Evolutionary conservation across 1,140 invertebrate genomes (phyloP).

Genomic region (Colletes latitarsis): DNA sequence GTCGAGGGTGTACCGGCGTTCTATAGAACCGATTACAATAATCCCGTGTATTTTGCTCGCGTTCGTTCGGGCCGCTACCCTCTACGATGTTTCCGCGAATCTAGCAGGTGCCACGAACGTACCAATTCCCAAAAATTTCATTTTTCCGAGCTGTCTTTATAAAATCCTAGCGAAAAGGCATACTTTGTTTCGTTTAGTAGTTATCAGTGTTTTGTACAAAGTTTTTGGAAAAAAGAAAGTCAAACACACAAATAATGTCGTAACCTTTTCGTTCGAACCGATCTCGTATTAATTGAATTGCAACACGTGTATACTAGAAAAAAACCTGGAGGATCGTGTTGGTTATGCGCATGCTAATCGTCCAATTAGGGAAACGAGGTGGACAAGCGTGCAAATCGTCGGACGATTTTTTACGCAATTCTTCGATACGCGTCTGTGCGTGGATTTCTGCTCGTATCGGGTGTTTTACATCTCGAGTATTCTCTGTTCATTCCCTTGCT

Average conservation of each 20-base stretch:
- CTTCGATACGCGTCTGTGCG: neutral
- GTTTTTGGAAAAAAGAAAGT: too few species aligned
- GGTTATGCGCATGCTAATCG: neutral
- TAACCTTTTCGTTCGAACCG: neutral
- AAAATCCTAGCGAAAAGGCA: too few species aligned
- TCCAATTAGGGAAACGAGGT: neutral
- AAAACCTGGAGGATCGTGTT: too few species aligned
- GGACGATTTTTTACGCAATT: neutral
- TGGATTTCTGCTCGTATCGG: neutral
- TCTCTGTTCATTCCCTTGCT: conserved; percentile 13
- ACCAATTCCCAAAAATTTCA: too few species aligned
- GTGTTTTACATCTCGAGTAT: conserved; percentile 1
- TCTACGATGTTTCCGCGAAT: too few species aligned
- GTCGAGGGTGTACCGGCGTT: neutral
- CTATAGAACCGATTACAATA: neutral
- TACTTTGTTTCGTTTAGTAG: too few species aligned
- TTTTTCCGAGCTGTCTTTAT: too few species aligned
- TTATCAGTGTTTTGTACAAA: too few species aligned
- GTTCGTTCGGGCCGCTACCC: neutral
- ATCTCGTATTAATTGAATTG: neutral
- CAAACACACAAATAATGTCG: too few species aligned
- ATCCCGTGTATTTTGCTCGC: neutral
- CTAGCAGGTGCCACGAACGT: too few species aligned
- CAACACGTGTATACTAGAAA: neutral
- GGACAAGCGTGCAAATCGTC: neutral